phyloP scores from a whole-genome alignment of 2,113 vertebrate species.

The Anas platyrhynchos region DNA sequence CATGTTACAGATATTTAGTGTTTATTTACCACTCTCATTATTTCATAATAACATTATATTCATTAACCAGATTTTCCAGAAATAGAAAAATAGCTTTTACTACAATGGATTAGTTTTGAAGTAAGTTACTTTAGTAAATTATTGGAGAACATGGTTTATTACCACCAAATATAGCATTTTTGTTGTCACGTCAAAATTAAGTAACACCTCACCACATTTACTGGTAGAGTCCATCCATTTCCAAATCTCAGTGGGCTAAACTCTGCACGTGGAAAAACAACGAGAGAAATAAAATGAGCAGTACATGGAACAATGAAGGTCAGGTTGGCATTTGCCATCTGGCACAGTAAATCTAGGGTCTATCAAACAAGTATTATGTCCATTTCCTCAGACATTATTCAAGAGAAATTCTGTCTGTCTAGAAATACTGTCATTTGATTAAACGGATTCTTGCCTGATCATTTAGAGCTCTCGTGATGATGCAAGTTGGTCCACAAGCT shows the following conservation, averaged over 20 bases:
- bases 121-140: not conserved
- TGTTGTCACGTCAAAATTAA: not conserved
- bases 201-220: accelerated
- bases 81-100: not conserved
- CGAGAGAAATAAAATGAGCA: not conserved
- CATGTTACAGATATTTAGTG: not conserved
- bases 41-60: not conserved
- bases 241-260: not conserved
- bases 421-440: not conserved
- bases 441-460: not conserved
- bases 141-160: not conserved
- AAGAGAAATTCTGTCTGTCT: not conserved
- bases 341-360: not conserved
- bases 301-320: not conserved
- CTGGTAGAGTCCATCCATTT: not conserved
- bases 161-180: not conserved
- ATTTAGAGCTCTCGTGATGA: not conserved
- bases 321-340: not conserved
- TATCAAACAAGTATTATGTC: not conserved
- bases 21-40: not conserved
- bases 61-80: not conserved
- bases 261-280: not conserved
- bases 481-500: not conserved
- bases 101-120: not conserved
- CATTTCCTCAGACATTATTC: not conserved